These are phyloP conservation scores for Araneus ventricosus DNA, from an alignment of 1,140 invertebrate species.

Conservation along the genomic window DNA sequence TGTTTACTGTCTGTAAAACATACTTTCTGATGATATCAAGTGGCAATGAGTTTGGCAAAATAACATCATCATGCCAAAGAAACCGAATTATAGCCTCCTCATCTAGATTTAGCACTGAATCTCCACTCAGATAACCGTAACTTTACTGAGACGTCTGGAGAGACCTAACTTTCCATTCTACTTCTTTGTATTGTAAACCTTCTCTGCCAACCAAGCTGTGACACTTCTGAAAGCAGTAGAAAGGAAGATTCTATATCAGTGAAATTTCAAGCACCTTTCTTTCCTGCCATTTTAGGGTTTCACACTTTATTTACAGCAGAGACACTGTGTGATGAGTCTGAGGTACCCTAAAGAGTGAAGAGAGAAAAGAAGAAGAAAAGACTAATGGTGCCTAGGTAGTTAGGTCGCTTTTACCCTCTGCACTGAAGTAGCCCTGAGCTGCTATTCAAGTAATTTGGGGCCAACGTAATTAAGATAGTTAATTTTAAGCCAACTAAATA, in stretches of 20 bases:
- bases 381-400: neutral
- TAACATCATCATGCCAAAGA: neutral
- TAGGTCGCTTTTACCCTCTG: neutral
- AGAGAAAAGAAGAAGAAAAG: neutral
- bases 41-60: neutral
- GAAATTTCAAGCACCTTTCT: constrained; percentile 9
- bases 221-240: neutral
- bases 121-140: constrained; percentile 31
- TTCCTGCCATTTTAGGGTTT: neutral
- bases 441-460: constrained; percentile 37
- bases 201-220: neutral
- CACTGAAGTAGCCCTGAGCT: neutral
- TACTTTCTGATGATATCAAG: neutral
- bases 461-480: constrained; percentile 26
- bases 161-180: neutral
- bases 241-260: neutral
- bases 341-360: no score
- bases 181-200: constrained; percentile 14
- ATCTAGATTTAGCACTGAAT: constrained; percentile 37
- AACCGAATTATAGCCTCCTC: constrained; percentile 33
- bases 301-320: neutral
- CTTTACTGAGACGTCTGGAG: constrained; percentile 2
- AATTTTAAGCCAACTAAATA: neutral
- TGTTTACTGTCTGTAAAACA: neutral
- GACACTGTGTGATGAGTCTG: neutral